Conservation (phyloP, 2,113 vertebrate species). For the Mus pahari region DNA sequence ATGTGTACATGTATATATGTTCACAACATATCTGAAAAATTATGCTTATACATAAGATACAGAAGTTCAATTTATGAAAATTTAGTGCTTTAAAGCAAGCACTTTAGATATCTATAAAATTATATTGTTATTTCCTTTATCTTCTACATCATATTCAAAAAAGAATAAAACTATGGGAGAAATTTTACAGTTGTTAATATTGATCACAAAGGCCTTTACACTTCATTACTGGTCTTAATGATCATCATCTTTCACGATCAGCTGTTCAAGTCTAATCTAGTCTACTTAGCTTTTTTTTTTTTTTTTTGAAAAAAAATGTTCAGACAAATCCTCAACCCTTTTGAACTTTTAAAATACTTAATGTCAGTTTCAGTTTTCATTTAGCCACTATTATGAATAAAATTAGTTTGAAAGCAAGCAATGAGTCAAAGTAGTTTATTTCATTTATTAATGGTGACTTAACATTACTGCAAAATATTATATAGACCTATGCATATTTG, state of each 20-base stretch:
- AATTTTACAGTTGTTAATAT: neutral
- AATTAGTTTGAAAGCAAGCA: neutral
- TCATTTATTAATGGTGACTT: neutral
- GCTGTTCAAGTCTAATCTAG: constrained; percentile 9
- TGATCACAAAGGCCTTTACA: neutral
- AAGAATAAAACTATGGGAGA: neutral
- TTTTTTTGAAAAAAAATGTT: constrained; percentile 12
- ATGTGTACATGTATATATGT: neutral
- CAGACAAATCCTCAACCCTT: neutral
- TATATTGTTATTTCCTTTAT: neutral
- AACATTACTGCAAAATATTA: neutral
- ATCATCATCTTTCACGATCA: constrained; percentile 22
- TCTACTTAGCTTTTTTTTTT: neutral
- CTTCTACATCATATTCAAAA: neutral
- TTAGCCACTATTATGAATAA: neutral
- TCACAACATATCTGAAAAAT: neutral
- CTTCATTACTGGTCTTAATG: neutral
- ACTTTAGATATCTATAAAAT: neutral
- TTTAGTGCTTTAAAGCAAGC: neutral
- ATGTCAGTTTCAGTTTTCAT: neutral
- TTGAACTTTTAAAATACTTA: constrained; percentile 41
- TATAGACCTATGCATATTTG: neutral
- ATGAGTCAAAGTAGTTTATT: neutral
- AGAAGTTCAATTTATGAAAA: neutral
- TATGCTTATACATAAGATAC: neutral